These are phyloP conservation scores for Automeris io DNA, from an alignment of 2,888 invertebrate genomes.

Conservation along the genomic window DNA sequence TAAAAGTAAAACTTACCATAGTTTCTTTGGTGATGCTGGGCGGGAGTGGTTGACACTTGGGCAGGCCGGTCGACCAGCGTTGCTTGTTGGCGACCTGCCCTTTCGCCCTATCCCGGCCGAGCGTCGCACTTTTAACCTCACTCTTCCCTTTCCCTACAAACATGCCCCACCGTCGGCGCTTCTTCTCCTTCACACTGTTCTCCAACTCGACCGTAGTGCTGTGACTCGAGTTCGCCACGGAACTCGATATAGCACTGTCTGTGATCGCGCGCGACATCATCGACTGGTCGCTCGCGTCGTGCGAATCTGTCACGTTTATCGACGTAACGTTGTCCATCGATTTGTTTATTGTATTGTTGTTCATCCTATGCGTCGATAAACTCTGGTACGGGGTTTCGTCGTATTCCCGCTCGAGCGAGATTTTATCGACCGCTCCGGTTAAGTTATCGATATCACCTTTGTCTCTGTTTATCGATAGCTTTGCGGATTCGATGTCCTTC, in stretches of 20 bases:
- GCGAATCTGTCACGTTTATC: slow-evolving; percentile 40
- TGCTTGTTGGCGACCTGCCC: slow-evolving; percentile 73
- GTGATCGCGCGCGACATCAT: slow-evolving; percentile 26
- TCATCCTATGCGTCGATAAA: slow-evolving; percentile 53
- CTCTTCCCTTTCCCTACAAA: slow-evolving; percentile 80
- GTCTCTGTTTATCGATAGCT: slow-evolving; percentile 37
- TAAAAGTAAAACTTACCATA: slow-evolving; percentile 75
- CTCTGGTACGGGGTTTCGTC: slow-evolving; percentile 70
- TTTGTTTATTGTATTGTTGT: slow-evolving; percentile 50
- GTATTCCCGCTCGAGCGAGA: slow-evolving; percentile 48
- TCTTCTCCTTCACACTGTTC: slow-evolving; percentile 73
- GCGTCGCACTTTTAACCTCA: slow-evolving; percentile 80
- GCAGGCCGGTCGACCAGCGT: slow-evolving; percentile 84
- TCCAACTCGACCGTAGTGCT: slow-evolving; percentile 48
- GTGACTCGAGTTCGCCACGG: slow-evolving; percentile 44
- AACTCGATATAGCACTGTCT: slow-evolving; percentile 43
- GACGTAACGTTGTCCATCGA: slow-evolving; percentile 58
- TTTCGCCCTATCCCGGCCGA: slow-evolving; percentile 79
- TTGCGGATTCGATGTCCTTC: slow-evolving; percentile 43
- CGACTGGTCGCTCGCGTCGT: slow-evolving; percentile 9
- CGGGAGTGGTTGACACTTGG: slow-evolving; percentile 82
- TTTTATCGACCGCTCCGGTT: slow-evolving; percentile 39
- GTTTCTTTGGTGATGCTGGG: slow-evolving; percentile 88
- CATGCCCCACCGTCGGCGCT: slow-evolving; percentile 81
- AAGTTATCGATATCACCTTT: slow-evolving; percentile 50